Evolutionary conservation across 1,140 invertebrate species (phyloP), one percentile per base, ranked within the genome.

Genomic region (Microplitis demolitor): DNA sequence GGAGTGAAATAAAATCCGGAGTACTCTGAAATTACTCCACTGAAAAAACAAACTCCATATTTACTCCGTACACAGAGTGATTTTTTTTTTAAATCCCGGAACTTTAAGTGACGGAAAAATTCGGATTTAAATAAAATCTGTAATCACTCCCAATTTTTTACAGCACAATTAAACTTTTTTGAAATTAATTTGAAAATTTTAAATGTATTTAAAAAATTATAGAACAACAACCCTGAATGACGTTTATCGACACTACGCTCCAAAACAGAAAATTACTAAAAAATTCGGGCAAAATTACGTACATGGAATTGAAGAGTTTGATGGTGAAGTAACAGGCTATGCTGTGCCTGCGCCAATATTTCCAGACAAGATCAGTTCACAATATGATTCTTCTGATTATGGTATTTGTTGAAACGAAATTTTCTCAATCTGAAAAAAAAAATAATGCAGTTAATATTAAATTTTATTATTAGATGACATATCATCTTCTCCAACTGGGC

Each of bases 161-260:
- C 24, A 24, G 24, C 24, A 24, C 24, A 24, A 24, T 24, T 1
- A 1, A 24, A 24, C 51, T 16, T 53, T 13, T 51, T 67, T 53
- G 58, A 33, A 33, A 63, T 4, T n/a, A 72, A 64, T 61, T 70
- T 71, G 5, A 45, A 39, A 16, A 54, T 68, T 37, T 62, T 31
- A 54, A 53, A 62, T 35, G 11, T 50, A 54, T 53, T 63, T 61
- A 6, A 39, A 58, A 56, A 37, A 50, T 9, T 5, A 13, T 73
- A 72, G 90, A 70, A 90, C 89, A 8, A 87, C 91, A 1, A 90
- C 89, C 9, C 76, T 92, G 24, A 89, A 91, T 75, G 90, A 92
- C 73, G 85, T 92, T 37, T 90, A 91, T 78, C 85, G 86, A 69
- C 90, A 91, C 73, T 89, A 88, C 66, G 79, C 80, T 4, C 80